Conservation (phyloP, 2,797 vertebrate species). For the Remorina albescens region DNA sequence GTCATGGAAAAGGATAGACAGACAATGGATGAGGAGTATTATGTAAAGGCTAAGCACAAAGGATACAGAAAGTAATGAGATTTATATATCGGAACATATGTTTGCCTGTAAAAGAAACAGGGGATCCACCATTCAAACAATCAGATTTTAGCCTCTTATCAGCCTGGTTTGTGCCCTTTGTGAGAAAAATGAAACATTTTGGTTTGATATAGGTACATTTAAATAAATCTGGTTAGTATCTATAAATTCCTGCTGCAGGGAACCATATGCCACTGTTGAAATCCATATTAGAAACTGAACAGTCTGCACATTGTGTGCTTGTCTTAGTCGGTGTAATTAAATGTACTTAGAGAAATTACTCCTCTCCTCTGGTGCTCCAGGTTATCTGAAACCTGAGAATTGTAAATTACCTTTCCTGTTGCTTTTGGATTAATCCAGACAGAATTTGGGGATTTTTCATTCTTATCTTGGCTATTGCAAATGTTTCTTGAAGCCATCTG, state of each 20-base stretch:
- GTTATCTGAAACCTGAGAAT: slow-evolving; percentile 3
- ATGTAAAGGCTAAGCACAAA: slow-evolving; percentile 20
- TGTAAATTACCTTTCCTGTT: slow-evolving; percentile 2
- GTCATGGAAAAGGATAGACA: slow-evolving; percentile 21
- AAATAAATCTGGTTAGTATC: not conserved
- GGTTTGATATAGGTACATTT: not conserved
- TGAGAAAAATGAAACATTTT: not conserved
- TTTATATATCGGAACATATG: not conserved
- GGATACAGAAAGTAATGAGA: not conserved
- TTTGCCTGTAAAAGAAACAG: not conserved
- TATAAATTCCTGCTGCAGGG: not conserved
- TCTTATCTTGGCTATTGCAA: not conserved
- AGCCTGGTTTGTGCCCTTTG: not conserved
- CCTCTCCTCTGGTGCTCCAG: not conserved
- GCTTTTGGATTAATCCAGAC: not conserved
- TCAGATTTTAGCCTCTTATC: not conserved
- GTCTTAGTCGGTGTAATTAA: slow-evolving; percentile 1
- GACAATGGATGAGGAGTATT: slow-evolving; percentile 22
- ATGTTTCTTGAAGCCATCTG: slow-evolving; percentile 16
- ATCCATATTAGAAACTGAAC: not conserved
- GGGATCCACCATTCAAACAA: not conserved
- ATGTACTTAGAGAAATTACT: slow-evolving; percentile 4
- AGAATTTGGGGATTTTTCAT: not conserved
- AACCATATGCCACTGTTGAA: not conserved
- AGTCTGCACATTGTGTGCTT: not conserved